phyloP scores from a whole-genome alignment of 2,888 invertebrate genomes.

The Zonitis immaculata region DNA sequence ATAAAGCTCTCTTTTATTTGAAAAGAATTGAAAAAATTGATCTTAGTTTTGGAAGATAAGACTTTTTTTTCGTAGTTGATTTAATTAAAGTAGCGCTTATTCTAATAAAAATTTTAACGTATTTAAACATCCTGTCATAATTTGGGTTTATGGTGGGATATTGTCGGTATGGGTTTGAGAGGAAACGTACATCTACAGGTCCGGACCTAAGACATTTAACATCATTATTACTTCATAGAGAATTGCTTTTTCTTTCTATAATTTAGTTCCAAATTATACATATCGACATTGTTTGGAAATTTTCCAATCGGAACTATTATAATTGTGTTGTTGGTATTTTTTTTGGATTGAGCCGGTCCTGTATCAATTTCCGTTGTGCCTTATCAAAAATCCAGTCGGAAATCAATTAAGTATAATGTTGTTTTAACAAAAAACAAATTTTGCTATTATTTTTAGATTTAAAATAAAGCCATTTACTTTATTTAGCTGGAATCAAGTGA shows the following conservation, averaged over 20 bases:
- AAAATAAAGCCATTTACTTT: not conserved
- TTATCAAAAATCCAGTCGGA: not conserved
- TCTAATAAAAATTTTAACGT: constrained; percentile 17
- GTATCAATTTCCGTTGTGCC: not conserved
- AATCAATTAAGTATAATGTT: not conserved
- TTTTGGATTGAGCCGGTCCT: too few species aligned
- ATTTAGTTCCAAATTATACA: too few species aligned
- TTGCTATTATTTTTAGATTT: not conserved
- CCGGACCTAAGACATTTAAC: too few species aligned
- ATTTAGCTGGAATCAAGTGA: not conserved
- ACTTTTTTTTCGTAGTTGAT: too few species aligned
- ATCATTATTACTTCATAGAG: too few species aligned
- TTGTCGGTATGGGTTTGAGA: constrained; percentile 11
- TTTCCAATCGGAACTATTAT: too few species aligned
- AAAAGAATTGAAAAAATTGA: not conserved
- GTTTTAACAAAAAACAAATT: too few species aligned
- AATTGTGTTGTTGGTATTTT: too few species aligned
- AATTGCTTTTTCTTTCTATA: too few species aligned
- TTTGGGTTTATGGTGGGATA: constrained; percentile 22
- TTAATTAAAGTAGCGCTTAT: not conserved
- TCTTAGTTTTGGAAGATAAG: not conserved
- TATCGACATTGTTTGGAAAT: too few species aligned
- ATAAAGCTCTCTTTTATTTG: not conserved
- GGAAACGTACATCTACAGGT: not conserved
- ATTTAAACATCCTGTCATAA: constrained; percentile 27